Conservation (phyloP, 2,113 vertebrate genomes). For the Passer domesticus region DNA sequence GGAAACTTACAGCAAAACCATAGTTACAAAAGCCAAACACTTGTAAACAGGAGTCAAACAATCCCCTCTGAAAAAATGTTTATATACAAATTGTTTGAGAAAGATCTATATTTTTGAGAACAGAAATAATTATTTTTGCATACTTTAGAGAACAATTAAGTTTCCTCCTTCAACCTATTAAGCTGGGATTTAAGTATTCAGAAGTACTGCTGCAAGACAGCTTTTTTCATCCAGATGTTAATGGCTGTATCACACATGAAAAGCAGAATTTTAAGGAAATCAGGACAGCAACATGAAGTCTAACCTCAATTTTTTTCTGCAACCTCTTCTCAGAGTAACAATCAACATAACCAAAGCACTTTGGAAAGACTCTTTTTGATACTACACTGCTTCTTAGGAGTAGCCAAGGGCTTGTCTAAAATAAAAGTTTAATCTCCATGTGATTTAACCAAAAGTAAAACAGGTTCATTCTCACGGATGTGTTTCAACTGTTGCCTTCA, state of each 20-base stretch:
- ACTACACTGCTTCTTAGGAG: not conserved
- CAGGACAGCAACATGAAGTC: not conserved
- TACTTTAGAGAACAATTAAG: not conserved
- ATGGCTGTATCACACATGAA: not conserved
- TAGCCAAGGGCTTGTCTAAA: not conserved
- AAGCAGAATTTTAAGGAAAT: not conserved
- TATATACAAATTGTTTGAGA: not conserved
- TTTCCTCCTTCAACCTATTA: not conserved
- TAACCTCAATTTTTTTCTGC: not conserved
- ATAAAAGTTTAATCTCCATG: not conserved
- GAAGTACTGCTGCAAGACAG: not conserved
- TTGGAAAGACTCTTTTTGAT: not conserved
- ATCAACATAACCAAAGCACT: not conserved
- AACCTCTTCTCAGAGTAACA: not conserved
- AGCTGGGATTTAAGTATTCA: not conserved
- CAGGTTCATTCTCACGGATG: not conserved
- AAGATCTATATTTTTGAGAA: not conserved
- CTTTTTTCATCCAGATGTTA: not conserved
- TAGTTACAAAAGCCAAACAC: conserved; percentile 7
- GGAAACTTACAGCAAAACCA: not conserved
- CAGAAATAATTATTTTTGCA: not conserved
- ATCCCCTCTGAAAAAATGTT: not conserved
- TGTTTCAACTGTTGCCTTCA: not conserved
- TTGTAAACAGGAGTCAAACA: conserved; percentile 40
- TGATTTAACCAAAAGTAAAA: not conserved